These are phyloP conservation scores for Prolemur simus DNA, from an alignment of 2,113 vertebrate species.

Conservation along the genomic window DNA sequence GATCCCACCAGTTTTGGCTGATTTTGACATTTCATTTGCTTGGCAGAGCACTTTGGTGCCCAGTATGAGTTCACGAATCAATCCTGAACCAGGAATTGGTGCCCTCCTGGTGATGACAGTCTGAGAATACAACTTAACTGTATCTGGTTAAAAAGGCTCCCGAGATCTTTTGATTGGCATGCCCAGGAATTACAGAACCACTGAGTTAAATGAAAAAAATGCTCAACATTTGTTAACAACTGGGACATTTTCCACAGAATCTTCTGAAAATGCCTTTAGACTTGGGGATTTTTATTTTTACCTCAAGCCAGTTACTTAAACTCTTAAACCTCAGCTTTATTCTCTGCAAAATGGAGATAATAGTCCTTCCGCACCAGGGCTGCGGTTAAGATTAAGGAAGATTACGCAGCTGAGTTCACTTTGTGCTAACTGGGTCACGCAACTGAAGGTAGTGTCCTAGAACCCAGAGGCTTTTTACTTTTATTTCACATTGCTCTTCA, in stretches of 20 bases:
- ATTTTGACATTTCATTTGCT: slow-evolving; percentile 5
- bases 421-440: not conserved
- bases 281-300: slow-evolving; percentile 10
- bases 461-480: not conserved
- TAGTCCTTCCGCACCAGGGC: not conserved
- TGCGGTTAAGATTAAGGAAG: not conserved
- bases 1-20: not conserved
- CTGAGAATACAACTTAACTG: not conserved
- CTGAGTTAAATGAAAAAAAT: not conserved
- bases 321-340: not conserved
- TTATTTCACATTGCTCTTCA: not conserved
- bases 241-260: not conserved
- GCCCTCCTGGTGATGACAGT: not conserved
- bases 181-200: not conserved
- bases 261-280: slow-evolving; percentile 22
- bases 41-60: not conserved
- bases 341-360: not conserved
- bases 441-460: not conserved
- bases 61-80: not conserved
- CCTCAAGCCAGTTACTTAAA: slow-evolving; percentile 33
- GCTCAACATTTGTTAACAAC: not conserved
- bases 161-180: not conserved
- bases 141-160: not conserved
- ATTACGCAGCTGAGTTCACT: not conserved
- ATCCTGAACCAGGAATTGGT: not conserved